Evolutionary conservation across 2,888 invertebrate genomes (phyloP), one percentile per base, ranked within the genome.

Genomic region (Allygus modestus): DNA sequence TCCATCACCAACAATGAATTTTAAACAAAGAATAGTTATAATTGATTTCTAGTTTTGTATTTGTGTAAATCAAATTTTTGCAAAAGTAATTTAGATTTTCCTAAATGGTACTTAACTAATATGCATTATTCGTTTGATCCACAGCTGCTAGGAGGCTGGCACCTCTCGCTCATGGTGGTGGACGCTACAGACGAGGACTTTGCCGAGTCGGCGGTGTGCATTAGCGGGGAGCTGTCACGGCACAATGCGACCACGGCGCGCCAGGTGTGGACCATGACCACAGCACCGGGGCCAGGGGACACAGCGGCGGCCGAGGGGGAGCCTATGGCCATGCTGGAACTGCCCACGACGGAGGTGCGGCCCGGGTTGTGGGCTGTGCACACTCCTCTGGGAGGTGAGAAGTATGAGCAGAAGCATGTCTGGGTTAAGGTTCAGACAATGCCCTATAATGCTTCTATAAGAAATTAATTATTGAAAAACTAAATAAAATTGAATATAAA

Each of bases 121-220:
- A n/a, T n/a, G n/a, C n/a, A n/a, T n/a, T n/a, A n/a, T n/a, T n/a
- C n/a, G 23, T 23, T 11, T 15, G 1, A 2, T 15, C 46, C 54
- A 20, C 83, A 88, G 88, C 82, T 88, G 75, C 69, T 87, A 58
- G 88, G 88, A 17, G 85, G 87, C 81, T 88, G 88, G 88, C 88
- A 87, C 54, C 79, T 88, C 31, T 87, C 87, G 26, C 84, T 87
- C 9, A 81, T 88, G 26, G 86, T 88, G 9, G 71, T 88, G 73
- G 88, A 88, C 75, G 86, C 88, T n/a, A 75, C 86, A 4, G 84
- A 83, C 12, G 88, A 88, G 83, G 85, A 88, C 31, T 85, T 87
- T 58, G 86, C 87, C 46, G 88, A 88, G 71, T 86, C 86, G 26
- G 85, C 83, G 0, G 85, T 87, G 15, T 88, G 88, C 75, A 87